Percentiles rank a stretch among this genome's conserved stretches.
Conservation (phyloP, 2,113 vertebrate species). For the Leptosomus discolor region DNA sequence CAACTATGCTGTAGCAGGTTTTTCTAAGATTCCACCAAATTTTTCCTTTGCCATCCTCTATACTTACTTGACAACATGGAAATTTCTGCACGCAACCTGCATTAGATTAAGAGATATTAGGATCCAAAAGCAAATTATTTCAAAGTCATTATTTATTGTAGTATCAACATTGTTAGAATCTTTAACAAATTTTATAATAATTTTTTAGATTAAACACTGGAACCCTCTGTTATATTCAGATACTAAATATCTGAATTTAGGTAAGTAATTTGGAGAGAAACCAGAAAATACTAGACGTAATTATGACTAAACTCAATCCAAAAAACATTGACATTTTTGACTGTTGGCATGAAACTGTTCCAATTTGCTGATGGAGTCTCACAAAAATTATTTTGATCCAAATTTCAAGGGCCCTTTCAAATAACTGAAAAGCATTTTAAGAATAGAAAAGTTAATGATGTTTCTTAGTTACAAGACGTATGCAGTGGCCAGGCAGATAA, state of each 20-base stretch:
- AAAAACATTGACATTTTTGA: neutral
- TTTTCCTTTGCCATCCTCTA: conserved; percentile 87
- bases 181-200: neutral
- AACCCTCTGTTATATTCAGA: neutral
- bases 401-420: neutral
- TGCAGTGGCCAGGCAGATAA: neutral
- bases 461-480: neutral
- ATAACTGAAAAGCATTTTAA: neutral
- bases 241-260: neutral
- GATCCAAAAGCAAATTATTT: neutral
- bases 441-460: neutral
- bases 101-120: conserved; percentile 27
- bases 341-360: neutral
- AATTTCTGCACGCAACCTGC: conserved; percentile 86
- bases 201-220: neutral
- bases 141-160: neutral
- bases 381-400: neutral
- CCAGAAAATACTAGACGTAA: neutral
- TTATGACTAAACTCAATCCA: neutral
- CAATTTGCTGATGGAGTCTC: neutral
- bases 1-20: conserved; percentile 93
- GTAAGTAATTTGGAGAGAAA: neutral
- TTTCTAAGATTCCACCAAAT: conserved; percentile 93
- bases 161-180: neutral
- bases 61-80: conserved; percentile 89